A percentile compares a stretch with the other conserved stretches of the same genome.
Evolutionary conservation across 2,888 invertebrate genomes (phyloP).

Genomic region (Octonoba sinensis): DNA sequence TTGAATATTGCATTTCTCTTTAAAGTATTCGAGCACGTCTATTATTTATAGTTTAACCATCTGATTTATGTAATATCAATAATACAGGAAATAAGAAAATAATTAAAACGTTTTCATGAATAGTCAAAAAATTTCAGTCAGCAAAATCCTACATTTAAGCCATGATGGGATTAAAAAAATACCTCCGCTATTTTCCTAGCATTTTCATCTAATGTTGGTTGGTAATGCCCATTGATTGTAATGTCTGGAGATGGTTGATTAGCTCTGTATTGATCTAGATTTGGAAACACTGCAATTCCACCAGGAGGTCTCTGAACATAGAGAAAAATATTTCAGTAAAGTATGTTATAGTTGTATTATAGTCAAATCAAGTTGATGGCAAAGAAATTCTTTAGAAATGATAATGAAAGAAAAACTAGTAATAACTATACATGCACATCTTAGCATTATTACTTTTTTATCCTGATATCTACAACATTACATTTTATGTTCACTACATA

Average conservation of each 20-base stretch:
- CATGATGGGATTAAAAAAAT: not conserved
- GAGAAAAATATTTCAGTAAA: not conserved
- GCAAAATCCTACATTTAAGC: not conserved
- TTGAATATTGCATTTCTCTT: no score
- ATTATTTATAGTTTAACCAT: no score
- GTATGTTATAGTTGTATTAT: not conserved
- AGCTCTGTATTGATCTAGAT: slow-evolving; percentile 41
- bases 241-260: slow-evolving; percentile 49
- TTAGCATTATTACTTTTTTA: no score
- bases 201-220: slow-evolving; percentile 18
- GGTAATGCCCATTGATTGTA: slow-evolving; percentile 15
- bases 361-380: not conserved
- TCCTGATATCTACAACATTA: no score
- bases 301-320: slow-evolving; percentile 82
- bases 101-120: no score
- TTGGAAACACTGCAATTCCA: slow-evolving; percentile 83
- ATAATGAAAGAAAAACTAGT: not conserved
- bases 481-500: no score
- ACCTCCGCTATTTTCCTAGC: slow-evolving; percentile 45
- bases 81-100: no score
- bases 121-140: no score
- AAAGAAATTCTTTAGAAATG: not conserved
- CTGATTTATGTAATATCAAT: no score
- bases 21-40: no score
- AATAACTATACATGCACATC: no score